Base-by-base conservation (phyloP, 2,797 vertebrate species). In the Tarsius wallacei region DNA sequence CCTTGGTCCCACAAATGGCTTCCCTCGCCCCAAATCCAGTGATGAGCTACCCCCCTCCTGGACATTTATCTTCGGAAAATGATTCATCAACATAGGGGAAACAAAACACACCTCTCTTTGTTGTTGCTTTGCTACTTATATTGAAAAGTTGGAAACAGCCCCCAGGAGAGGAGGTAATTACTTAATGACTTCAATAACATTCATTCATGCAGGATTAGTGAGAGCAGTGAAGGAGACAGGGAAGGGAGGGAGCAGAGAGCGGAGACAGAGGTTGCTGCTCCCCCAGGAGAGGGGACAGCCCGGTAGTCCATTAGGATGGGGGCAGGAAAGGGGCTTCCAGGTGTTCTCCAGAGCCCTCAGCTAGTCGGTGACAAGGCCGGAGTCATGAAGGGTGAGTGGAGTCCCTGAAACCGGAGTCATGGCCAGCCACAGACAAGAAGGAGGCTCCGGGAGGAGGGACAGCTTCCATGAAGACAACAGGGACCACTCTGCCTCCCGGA, bases 141-240 rank as follows among this genome's bases (percentile, higher is more conserved):
- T 47, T 51, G 66, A 59, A 87, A 91, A 86, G 64, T 87, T 68
- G 57, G 93, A 80, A 59, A 59, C 9, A 66, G 21, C 16, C 61
- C 91, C 57, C 59, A 66, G 94, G 91, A 90, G 92, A 96, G 81
- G 64, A 78, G 64, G 78, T 80, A 71, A 91, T 93, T 71, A 83
- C 73, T 89, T 93, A 94, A 94, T 94, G 26, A 68, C 31, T 87
- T 89, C 55, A 61, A 7, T 74, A 55, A 85, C 49, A 28, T 57
- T 68, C 68, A 14, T 55, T 85, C 61, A 5, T 1, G 64, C 76
- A 47, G 13, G 51, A 28, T 73, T 10, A 77, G 81, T 1, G 19
- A 71, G 74, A 84, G 57, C 8, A 73, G 2, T 1, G 0, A 33
- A 19, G 14, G 2, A 31, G n/a, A 15, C 7, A 1, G 0, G 21